These are phyloP conservation scores for Cheilosia vulpina DNA, from an alignment of 2,888 invertebrate genomes.

Conservation along the genomic window DNA sequence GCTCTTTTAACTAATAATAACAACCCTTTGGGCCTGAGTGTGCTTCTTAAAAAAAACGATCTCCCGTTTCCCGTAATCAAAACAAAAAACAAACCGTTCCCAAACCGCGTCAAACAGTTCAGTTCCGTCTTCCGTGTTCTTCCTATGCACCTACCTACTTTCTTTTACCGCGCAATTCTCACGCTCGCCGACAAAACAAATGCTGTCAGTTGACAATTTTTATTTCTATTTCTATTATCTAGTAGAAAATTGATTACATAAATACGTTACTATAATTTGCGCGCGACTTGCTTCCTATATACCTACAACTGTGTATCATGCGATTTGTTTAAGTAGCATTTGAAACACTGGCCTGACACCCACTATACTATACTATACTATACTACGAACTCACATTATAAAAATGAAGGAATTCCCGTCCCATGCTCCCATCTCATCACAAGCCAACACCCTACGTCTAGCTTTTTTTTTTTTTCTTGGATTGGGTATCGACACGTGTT, in stretches of 20 bases:
- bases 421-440: too few species aligned
- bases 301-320: slow-evolving; percentile 8
- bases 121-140: background rate
- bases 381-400: background rate
- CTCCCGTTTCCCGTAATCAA: too few species aligned
- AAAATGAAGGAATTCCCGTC: slow-evolving; percentile 17
- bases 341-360: slow-evolving; percentile 23
- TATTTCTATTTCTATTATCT: slow-evolving; percentile 49
- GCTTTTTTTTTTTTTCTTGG: slow-evolving; percentile 12
- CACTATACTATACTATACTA: background rate
- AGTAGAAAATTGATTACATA: slow-evolving; percentile 39
- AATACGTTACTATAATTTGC: slow-evolving; percentile 18
- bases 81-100: too few species aligned
- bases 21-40: too few species aligned
- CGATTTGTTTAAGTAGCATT: slow-evolving; percentile 23
- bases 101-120: too few species aligned
- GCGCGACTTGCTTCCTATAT: slow-evolving; percentile 50
- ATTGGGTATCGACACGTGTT: slow-evolving; percentile 53
- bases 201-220: slow-evolving; percentile 9
- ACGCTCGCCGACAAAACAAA: too few species aligned
- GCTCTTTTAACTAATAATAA: too few species aligned
- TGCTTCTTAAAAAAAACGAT: too few species aligned
- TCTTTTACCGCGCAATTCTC: background rate
- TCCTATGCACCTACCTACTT: background rate
- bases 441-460: slow-evolving; percentile 24